Conservation (phyloP, 2,888 invertebrate species). For the Schizotus pectinicornis region DNA sequence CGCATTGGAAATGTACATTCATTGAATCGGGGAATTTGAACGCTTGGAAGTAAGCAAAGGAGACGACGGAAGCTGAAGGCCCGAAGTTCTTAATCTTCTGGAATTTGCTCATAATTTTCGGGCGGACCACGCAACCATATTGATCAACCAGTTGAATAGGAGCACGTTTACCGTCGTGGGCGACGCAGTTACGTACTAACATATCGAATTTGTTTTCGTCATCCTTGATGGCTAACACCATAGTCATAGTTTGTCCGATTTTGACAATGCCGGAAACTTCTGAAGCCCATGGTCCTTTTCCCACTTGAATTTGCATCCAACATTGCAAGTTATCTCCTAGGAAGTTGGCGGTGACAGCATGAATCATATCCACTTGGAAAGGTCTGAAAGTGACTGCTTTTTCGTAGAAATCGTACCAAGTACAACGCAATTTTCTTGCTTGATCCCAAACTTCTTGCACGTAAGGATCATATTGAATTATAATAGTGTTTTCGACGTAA, state of each 20-base stretch:
- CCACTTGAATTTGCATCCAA: slow-evolving; percentile 98
- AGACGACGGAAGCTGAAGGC: slow-evolving; percentile 91
- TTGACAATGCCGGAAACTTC: slow-evolving; percentile 95
- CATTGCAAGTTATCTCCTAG: slow-evolving; percentile 94
- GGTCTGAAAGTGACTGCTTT: slow-evolving; percentile 94
- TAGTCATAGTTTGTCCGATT: slow-evolving; percentile 96
- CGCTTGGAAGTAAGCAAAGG: slow-evolving; percentile 95
- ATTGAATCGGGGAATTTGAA: slow-evolving; percentile 97
- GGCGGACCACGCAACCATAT: slow-evolving; percentile 90
- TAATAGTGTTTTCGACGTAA: slow-evolving; percentile 93
- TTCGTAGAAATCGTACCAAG: slow-evolving; percentile 96
- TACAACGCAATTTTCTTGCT: slow-evolving; percentile 88
- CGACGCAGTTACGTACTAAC: slow-evolving; percentile 92
- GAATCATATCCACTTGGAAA: slow-evolving; percentile 95
- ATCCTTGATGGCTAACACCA: slow-evolving; percentile 94
- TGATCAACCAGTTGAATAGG: slow-evolving; percentile 93
- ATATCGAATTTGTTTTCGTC: slow-evolving; percentile 96
- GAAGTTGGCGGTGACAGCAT: slow-evolving; percentile 94
- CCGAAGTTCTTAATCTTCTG: slow-evolving; percentile 96
- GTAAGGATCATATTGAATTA: slow-evolving; percentile 93
- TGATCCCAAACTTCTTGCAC: slow-evolving; percentile 97
- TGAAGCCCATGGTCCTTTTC: slow-evolving; percentile 96
- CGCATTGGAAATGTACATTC: slow-evolving; percentile 97
- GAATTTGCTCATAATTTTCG: slow-evolving; percentile 95
- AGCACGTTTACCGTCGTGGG: slow-evolving; percentile 91